These are phyloP conservation scores for Dynastes maya DNA, from an alignment of 2,888 invertebrate genomes.

Conservation along the genomic window DNA sequence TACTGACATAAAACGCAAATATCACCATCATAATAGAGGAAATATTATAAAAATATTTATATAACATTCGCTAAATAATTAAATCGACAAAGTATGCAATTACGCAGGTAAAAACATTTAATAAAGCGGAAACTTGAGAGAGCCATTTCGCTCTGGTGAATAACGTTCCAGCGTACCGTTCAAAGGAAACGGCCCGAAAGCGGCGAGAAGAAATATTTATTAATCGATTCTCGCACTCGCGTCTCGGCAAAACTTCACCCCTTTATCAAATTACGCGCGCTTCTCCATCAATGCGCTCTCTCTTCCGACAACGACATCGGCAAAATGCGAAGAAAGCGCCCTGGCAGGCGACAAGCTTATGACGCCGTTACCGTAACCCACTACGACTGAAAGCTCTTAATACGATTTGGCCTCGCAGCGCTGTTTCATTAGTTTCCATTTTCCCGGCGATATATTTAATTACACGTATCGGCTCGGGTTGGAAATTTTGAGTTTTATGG, in stretches of 20 bases:
- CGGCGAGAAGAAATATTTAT: constrained; percentile 14
- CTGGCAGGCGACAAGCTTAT: constrained; percentile 6
- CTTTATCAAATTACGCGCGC: constrained; percentile 39
- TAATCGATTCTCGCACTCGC: constrained; percentile 20
- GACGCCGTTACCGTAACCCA: constrained; percentile 5
- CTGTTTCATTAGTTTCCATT: constrained; percentile 41
- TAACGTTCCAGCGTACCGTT: background rate
- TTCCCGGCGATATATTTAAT: constrained; percentile 39
- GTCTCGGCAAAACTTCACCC: constrained; percentile 33
- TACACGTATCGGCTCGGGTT: constrained; percentile 21
- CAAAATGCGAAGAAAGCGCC: constrained; percentile 1
- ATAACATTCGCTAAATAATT: background rate
- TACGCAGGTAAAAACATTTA: constrained; percentile 25
- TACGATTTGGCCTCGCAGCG: constrained; percentile 28
- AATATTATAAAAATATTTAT: background rate
- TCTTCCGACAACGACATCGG: background rate
- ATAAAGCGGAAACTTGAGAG: constrained; percentile 28
- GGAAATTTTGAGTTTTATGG: background rate
- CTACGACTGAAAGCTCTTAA: constrained; percentile 24
- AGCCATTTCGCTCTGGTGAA: background rate
- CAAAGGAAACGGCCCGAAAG: background rate
- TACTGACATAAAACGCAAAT: too few species aligned
- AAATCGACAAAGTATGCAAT: constrained; percentile 13
- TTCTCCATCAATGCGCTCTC: background rate
- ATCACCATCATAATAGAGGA: background rate